Conservation (phyloP, 2,797 vertebrate genomes). For the Enteromius argenteus region DNA sequence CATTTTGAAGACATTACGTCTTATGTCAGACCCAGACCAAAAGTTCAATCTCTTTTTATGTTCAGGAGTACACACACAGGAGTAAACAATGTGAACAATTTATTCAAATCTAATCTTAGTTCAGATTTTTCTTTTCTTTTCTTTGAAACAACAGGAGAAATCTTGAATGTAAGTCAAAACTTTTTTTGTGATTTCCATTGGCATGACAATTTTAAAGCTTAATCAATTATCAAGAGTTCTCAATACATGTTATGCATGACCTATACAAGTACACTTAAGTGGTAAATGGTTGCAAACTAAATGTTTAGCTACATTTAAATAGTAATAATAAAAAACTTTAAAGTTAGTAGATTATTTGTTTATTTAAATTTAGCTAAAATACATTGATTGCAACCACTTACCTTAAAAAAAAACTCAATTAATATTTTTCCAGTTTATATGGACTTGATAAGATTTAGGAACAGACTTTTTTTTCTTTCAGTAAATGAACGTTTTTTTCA, state of each 20-base stretch:
- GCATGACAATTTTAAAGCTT: not conserved
- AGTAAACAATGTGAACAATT: not conserved
- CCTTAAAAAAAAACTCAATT: no score
- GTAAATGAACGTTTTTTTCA: not conserved
- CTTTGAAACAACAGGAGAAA: not conserved
- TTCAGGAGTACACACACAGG: not conserved
- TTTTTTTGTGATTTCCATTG: not conserved
- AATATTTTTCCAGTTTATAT: not conserved
- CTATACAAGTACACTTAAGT: not conserved
- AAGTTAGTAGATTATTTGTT: no score
- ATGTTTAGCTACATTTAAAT: no score
- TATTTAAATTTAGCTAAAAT: no score
- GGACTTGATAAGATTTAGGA: not conserved
- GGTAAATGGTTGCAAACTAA: no score
- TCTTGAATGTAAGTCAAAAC: not conserved
- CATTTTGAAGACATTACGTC: not conserved
- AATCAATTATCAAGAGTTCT: not conserved
- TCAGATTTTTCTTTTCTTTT: not conserved
- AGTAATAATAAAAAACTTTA: no score
- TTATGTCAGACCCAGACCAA: not conserved
- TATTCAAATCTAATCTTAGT: not conserved
- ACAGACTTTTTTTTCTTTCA: not conserved
- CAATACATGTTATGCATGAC: not conserved
- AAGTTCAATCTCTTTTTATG: not conserved
- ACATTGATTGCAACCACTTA: no score